These are phyloP conservation scores for Calephelis perditalis DNA, from an alignment of 2,888 invertebrate species.

Conservation along the genomic window DNA sequence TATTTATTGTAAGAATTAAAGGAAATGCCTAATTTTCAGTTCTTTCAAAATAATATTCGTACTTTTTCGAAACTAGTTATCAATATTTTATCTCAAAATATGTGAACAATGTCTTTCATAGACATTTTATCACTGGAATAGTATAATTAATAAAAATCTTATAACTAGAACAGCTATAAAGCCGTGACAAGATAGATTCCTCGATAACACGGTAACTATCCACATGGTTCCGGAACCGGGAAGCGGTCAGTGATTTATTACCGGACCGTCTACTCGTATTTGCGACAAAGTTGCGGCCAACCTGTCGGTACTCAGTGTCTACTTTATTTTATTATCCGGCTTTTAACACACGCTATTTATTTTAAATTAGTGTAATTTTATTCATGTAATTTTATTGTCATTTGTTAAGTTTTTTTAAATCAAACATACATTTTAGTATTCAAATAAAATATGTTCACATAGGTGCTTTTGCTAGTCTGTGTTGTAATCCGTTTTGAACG, in stretches of 20 bases:
- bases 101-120: too few species aligned
- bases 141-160: too few species aligned
- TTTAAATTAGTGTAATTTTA: background rate
- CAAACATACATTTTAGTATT: background rate
- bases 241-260: constrained; percentile 7
- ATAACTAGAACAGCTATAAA: background rate
- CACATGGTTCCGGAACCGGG: constrained; percentile 1
- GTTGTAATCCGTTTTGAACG: background rate
- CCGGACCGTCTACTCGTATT: background rate
- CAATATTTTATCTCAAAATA: too few species aligned
- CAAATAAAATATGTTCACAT: background rate
- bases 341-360: background rate
- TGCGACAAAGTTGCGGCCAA: background rate
- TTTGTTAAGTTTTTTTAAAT: background rate
- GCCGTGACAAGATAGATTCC: constrained; percentile 8
- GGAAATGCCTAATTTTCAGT: too few species aligned
- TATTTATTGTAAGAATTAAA: too few species aligned
- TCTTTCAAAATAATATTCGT: too few species aligned
- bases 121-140: too few species aligned
- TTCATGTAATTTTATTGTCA: background rate
- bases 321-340: constrained; percentile 5
- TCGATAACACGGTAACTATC: constrained; percentile 3
- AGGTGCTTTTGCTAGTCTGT: background rate
- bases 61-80: too few species aligned
- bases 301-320: background rate